Evolutionary conservation across 2,113 vertebrate genomes (phyloP).

Genomic region (Tragelaphus scriptus): DNA sequence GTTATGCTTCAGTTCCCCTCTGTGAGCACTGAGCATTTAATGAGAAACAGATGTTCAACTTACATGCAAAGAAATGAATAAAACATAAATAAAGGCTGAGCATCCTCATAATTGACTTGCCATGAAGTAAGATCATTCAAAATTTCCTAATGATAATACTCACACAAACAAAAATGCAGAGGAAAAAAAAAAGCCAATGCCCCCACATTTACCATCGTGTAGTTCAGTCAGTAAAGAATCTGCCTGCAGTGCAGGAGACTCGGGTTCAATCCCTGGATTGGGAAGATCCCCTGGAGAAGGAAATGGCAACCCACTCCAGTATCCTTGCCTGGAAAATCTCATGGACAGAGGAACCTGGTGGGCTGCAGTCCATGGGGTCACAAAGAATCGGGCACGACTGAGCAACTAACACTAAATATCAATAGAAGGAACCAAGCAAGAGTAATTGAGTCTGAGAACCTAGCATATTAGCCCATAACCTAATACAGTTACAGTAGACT

Average conservation of each 20-base stretch:
- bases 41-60: constrained; percentile 40
- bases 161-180: neutral
- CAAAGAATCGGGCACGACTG: too few species aligned
- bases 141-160: neutral
- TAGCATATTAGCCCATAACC: neutral
- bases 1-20: neutral
- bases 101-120: neutral
- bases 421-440: neutral
- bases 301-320: too few species aligned
- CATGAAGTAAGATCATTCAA: neutral
- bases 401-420: neutral
- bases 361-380: too few species aligned
- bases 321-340: too few species aligned
- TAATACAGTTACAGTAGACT: neutral
- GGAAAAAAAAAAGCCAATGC: neutral
- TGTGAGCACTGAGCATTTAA: neutral
- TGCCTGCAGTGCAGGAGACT: too few species aligned
- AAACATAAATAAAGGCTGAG: neutral
- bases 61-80: neutral
- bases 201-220: neutral
- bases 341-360: too few species aligned
- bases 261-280: too few species aligned
- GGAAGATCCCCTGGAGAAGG: too few species aligned
- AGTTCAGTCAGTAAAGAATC: too few species aligned
- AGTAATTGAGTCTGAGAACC: neutral